Base-by-base conservation (phyloP, 2,797 vertebrate species). In the Acridotheres tristis region DNA sequence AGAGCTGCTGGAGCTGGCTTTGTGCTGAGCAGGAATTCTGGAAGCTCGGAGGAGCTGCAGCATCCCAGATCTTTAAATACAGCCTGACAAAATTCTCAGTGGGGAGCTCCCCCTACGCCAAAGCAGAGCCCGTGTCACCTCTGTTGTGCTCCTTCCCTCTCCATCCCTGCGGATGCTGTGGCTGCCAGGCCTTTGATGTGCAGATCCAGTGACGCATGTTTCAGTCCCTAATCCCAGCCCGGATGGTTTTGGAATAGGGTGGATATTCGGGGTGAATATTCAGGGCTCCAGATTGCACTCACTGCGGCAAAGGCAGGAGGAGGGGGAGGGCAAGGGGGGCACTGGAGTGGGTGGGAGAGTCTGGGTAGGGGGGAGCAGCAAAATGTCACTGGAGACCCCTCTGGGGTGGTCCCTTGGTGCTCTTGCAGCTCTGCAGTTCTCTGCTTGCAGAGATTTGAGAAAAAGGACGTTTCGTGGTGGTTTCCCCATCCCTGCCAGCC, bases 141-240 rank as follows among this genome's bases (percentile, higher is more conserved):
- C 91, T 80, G 42, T 8, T 48, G 65, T 43, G 68, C 58, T 85
- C n/a, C 72, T 87, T 91, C 82, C 84, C 79, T 88, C 53, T n/a
- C 74, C 13, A 14, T 78, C 92, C 91, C 88, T 18, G 43, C 22
- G n/a, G 93, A 30, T 85, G 92, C 92, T 45, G 72, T 75, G 90
- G 74, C 92, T 94, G 62, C 1, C 0, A 68, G 68, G 85, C 20
- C 95, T 96, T 95, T 96, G 92, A 93, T 93, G 96, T 95, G 94
- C 89, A 87, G 93, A 90, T 82, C 5, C 21, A 30, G 90, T 93
- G 94, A 93, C 20, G 42, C 69, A 51, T 0, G 30, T 69, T 85
- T 57, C 63, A 13, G 61, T 94, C 83, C 80, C 80, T 74, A 19
- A 68, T 85, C 75, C 23, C 80, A 76, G 77, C 63, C 82, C 0